Evolutionary conservation across 2,888 invertebrate species (phyloP).

Genomic region (Darwinula stevensoni): DNA sequence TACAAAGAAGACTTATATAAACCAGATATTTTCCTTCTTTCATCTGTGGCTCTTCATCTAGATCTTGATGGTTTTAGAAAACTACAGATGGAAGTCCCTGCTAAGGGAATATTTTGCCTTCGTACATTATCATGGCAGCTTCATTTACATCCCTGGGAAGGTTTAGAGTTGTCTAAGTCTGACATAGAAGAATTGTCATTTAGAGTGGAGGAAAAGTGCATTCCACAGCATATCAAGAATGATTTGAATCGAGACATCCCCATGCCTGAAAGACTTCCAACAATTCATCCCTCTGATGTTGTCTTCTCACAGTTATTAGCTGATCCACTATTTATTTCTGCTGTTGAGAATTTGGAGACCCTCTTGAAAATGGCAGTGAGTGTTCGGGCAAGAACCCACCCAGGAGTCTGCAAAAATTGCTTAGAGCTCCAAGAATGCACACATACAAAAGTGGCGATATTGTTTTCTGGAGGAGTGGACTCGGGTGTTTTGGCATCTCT

Average conservation of each 20-base stretch:
- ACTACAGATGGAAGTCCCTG: too few species aligned
- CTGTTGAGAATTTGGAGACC: conserved; percentile 12
- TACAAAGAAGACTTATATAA: too few species aligned
- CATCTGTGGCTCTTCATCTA: conserved; percentile 12
- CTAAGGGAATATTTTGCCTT: not conserved
- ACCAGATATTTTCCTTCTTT: conserved; percentile 12
- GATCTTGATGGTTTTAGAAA: too few species aligned
- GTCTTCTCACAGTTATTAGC: too few species aligned
- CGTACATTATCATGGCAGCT: too few species aligned
- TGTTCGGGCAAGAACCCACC: conserved; percentile 12
- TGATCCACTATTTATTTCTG: too few species aligned
- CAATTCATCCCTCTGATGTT: too few species aligned
- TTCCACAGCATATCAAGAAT: too few species aligned
- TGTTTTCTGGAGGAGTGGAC: conserved; percentile 91
- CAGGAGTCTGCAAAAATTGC: conserved; percentile 13
- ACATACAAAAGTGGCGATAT: conserved; percentile 39
- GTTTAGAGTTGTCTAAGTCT: not conserved
- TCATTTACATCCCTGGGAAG: too few species aligned
- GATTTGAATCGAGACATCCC: conserved; percentile 5
- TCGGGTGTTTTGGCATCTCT: conserved; percentile 64
- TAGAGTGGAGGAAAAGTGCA: too few species aligned
- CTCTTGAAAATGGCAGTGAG: conserved; percentile 14
- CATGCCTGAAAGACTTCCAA: conserved; percentile 5
- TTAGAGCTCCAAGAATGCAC: conserved; percentile 18
- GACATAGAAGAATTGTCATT: not conserved